Evolutionary conservation across 2,797 vertebrate genomes (phyloP), one percentile per base, ranked within the genome.

Genomic region (Coluber constrictor): DNA sequence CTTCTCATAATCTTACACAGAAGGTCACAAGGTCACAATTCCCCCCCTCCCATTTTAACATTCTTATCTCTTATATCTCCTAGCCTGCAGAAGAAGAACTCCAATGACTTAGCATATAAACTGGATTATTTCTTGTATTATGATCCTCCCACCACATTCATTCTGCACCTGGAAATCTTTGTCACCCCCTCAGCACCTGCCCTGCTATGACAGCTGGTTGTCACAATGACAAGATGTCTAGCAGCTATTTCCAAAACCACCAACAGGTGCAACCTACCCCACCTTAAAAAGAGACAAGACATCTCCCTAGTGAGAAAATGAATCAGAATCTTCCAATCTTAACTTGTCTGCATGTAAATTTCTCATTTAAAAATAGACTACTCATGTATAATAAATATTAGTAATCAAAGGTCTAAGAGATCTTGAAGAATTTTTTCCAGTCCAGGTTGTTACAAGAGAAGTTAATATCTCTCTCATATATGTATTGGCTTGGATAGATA

Each of bases 161-260:
- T 83, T 83, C 37, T 83, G 74, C 37, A 83, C 74, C 74, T 83
- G 37, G 74, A 83, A 83, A 83, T 83, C 74, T 83, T 83, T 83
- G 43, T 83, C 74, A 83, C 20, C 74, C 74, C 43, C 74, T 83
- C 74, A 83, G 20, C 74, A 83, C 74, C 43, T 83, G 37, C 37
- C 74, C 20, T 88, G 54, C 54, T 57, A 59, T 43, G 60, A 61
- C 55, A 91, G 86, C 66, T 2, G 0, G 61, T 13, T 23, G 51
- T 79, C n/a, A 83, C 1, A 15, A 10, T 92, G 89, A 90, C 92
- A 91, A 79, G 74, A 88, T 93, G 74, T 83, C 63, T 92, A 1
- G 51, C 66, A n/a, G 87, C 61, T 92, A 92, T 86, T 88, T 93
- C 79, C 87, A 91, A 90, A 91, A 37, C 90, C 63, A 92, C 91